Conservation (phyloP, 2,888 invertebrate species). For the Platycheirus albimanus region DNA sequence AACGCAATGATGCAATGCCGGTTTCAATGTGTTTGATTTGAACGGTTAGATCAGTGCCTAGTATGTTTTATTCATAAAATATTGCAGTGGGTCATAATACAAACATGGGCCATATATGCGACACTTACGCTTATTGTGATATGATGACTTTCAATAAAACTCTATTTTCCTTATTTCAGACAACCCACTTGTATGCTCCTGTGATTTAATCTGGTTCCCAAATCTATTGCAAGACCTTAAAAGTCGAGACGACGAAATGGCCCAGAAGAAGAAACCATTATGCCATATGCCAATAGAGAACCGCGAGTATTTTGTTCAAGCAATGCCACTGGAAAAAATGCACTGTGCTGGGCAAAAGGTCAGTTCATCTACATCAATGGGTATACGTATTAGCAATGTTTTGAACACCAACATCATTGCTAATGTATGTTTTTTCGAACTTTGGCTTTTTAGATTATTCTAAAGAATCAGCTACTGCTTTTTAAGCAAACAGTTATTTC, state of each 20-base stretch:
- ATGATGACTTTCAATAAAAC: too few species aligned
- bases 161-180: too few species aligned
- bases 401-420: conserved; percentile 80
- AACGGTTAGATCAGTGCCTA: too few species aligned
- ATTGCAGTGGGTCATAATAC: too few species aligned
- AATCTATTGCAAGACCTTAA: conserved; percentile 90
- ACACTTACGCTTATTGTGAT: too few species aligned
- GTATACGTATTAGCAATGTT: conserved; percentile 79
- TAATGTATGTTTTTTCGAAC: conserved; percentile 75
- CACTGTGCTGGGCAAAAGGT: conserved; percentile 88
- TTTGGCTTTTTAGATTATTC: conserved; percentile 68
- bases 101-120: too few species aligned
- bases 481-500: conserved; percentile 61
- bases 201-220: conserved; percentile 94
- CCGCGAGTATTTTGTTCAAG: conserved; percentile 91
- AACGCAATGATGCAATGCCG: too few species aligned
- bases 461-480: conserved; percentile 63
- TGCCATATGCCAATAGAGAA: conserved; percentile 92
- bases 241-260: conserved; percentile 93
- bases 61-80: too few species aligned
- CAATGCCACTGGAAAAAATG: conserved; percentile 92
- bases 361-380: conserved; percentile 80
- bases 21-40: too few species aligned
- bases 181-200: conserved; percentile 94
- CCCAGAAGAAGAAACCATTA: conserved; percentile 92